phyloP scores from a whole-genome alignment of 2,888 invertebrate genomes.

The Drosophila koepferae region DNA sequence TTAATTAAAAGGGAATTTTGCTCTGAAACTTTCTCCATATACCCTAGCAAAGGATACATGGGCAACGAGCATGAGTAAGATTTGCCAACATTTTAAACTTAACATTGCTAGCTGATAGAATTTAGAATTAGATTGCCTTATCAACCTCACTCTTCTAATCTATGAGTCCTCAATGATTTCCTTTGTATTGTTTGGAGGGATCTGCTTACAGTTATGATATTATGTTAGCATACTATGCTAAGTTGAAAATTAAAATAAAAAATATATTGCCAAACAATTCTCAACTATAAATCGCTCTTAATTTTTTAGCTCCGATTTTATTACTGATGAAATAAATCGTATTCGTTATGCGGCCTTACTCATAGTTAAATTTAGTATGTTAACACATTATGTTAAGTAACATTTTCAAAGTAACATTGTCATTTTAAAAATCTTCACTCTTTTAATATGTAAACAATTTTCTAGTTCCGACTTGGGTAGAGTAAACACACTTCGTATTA shows the following conservation, averaged over 20 bases:
- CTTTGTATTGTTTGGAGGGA: background rate
- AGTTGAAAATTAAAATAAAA: no score
- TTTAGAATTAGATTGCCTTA: no score
- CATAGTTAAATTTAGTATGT: background rate
- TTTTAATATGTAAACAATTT: no score
- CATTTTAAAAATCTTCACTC: no score
- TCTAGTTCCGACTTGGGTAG: background rate
- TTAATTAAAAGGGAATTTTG: conserved; percentile 62
- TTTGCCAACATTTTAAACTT: background rate
- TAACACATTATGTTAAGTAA: background rate
- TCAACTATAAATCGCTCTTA: no score
- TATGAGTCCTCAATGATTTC: no score
- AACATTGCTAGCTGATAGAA: background rate
- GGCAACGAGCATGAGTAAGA: background rate
- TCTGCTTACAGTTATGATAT: background rate
- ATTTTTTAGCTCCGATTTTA: no score
- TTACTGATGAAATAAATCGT: no score
- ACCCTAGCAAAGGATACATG: conserved; percentile 4
- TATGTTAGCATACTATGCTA: background rate
- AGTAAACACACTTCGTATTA: conserved; percentile 6
- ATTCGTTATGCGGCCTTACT: background rate
- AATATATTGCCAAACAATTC: no score
- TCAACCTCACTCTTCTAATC: no score
- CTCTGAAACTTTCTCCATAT: conserved; percentile 19
- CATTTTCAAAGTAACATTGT: background rate